Percentiles rank a stretch among this genome's conserved stretches.
phyloP scores from a whole-genome alignment of 2,113 vertebrate genomes.

The Paracanthobrama guichenoti region DNA sequence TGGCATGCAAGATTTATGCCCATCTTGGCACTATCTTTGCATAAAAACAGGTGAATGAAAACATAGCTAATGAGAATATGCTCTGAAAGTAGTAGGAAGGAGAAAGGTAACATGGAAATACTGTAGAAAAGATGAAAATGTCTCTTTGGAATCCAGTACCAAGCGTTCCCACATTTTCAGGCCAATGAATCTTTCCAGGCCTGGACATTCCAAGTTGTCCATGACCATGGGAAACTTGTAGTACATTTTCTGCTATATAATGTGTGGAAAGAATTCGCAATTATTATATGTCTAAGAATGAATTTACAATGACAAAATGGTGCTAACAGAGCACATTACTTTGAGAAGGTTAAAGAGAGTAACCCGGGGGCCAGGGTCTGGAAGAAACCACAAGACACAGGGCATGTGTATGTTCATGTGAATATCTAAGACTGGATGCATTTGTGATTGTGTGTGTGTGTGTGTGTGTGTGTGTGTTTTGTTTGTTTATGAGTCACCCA shows the following conservation, averaged over 20 bases:
- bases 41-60: no score
- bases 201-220: background rate
- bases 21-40: no score
- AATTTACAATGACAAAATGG: background rate
- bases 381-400: conserved; percentile 33
- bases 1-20: no score
- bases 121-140: no score
- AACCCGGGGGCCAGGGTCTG: conserved; percentile 28
- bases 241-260: background rate
- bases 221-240: background rate
- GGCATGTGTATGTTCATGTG: conserved; percentile 13
- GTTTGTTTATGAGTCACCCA: conserved; percentile 37
- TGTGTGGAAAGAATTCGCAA: background rate
- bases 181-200: no score
- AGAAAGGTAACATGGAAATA: background rate
- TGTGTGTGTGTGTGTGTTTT: conserved; percentile 27
- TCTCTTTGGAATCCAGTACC: background rate
- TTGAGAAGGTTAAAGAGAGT: background rate
- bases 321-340: background rate
- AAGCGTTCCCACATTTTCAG: background rate
- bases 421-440: conserved; percentile 5
- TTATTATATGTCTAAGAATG: background rate
- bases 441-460: conserved; percentile 17
- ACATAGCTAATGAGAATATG: background rate
- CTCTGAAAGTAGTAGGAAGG: background rate